Evolutionary conservation across 2,113 vertebrate genomes (phyloP).

Genomic region (Tragulus kanchil): DNA sequence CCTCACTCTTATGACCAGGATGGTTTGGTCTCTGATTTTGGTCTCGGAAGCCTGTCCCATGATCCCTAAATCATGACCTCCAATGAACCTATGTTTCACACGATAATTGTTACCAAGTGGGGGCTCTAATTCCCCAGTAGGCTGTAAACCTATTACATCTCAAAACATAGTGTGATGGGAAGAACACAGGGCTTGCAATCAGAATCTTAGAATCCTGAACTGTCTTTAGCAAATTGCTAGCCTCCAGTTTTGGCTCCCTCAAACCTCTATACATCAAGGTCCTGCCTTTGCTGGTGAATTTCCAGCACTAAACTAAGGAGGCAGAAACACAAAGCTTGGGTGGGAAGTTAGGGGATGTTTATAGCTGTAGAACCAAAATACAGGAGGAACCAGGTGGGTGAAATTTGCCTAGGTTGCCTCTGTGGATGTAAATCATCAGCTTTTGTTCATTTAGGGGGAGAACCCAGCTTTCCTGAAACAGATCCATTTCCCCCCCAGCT

Average conservation of each 20-base stretch:
- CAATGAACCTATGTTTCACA: background rate
- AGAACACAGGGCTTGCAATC: background rate
- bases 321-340: background rate
- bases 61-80: constrained; percentile 10
- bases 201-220: background rate
- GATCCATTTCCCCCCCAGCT: constrained; percentile 39
- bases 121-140: background rate
- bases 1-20: background rate
- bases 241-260: too few species aligned
- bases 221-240: background rate
- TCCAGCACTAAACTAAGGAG: background rate
- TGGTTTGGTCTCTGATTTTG: background rate
- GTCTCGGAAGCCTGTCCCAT: background rate
- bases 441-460: constrained; percentile 58
- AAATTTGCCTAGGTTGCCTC: constrained; percentile 61
- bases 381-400: constrained; percentile 66
- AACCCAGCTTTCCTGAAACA: constrained; percentile 57
- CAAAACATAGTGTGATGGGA: background rate
- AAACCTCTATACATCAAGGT: too few species aligned
- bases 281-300: background rate
- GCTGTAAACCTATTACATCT: background rate
- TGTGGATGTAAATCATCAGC: background rate
- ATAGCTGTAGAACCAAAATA: constrained; percentile 34
- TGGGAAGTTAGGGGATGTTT: constrained; percentile 61
- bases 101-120: background rate